These are phyloP conservation scores for Doris montereyensis DNA, from an alignment of 2,888 invertebrate species.

Conservation along the genomic window DNA sequence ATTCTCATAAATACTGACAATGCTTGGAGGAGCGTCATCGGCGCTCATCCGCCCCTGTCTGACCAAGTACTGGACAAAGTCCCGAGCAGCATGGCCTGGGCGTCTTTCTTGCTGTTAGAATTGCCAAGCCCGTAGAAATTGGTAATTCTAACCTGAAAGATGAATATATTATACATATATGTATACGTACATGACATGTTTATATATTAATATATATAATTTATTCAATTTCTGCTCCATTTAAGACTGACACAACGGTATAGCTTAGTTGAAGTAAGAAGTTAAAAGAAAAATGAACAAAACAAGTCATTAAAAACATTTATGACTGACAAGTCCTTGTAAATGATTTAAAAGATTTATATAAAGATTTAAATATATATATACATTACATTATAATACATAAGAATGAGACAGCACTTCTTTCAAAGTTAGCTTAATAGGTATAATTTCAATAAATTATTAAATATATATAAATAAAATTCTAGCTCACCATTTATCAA, in stretches of 20 bases:
- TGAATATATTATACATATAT: not conserved
- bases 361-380: too few species aligned
- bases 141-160: conserved; percentile 78
- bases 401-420: too few species aligned
- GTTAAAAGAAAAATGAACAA: too few species aligned
- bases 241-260: too few species aligned
- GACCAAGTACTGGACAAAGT: conserved; percentile 90
- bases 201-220: not conserved
- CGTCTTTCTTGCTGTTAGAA: conserved; percentile 94
- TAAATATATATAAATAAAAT: too few species aligned
- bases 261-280: too few species aligned
- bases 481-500: too few species aligned
- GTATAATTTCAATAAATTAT: too few species aligned
- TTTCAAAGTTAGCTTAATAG: too few species aligned
- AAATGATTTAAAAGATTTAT: too few species aligned
- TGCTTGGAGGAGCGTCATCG: conserved; percentile 50
- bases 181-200: not conserved
- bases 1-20: conserved; percentile 7
- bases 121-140: conserved; percentile 93
- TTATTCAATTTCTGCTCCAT: not conserved
- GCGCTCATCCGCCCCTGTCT: conserved; percentile 64
- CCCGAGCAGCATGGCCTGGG: conserved; percentile 91
- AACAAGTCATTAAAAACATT: not conserved
- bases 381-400: too few species aligned
- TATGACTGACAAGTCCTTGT: too few species aligned